These are phyloP conservation scores for Agrypnia vestita DNA, from an alignment of 1,140 invertebrate species.

Conservation along the genomic window DNA sequence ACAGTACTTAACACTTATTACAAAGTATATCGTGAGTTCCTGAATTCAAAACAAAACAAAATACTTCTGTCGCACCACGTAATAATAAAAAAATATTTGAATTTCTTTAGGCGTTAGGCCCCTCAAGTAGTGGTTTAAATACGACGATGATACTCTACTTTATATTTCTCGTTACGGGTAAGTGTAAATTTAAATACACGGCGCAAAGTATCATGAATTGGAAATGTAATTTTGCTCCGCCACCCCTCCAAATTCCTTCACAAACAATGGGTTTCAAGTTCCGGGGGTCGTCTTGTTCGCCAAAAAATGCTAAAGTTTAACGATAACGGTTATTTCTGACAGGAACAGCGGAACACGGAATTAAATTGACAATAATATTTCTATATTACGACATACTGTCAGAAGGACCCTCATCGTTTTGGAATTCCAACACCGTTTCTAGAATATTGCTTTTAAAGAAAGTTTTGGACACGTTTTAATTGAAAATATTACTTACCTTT, in stretches of 20 bases:
- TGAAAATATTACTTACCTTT: slow-evolving; percentile 34
- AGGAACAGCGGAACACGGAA: slow-evolving; percentile 32
- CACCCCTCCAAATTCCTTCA: slow-evolving; percentile 55
- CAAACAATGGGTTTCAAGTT: slow-evolving; percentile 58
- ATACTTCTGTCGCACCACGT: too few relatives aligned
- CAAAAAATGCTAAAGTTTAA: slow-evolving; percentile 50
- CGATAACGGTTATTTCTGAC: slow-evolving; percentile 36
- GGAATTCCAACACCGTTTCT: slow-evolving; percentile 18
- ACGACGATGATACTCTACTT: slow-evolving; percentile 1
- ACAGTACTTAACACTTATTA: too few relatives aligned
- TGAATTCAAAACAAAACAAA: too few relatives aligned
- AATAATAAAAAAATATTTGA: too few relatives aligned
- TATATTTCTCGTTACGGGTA: slow-evolving; percentile 21
- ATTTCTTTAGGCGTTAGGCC: too few relatives aligned
- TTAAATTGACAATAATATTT: slow-evolving; percentile 48
- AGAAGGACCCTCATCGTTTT: slow-evolving; percentile 19
- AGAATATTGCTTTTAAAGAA: slow-evolving; percentile 6
- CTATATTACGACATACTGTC: slow-evolving; percentile 30
- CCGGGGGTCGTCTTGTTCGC: not conserved
- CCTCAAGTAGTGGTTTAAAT: too few relatives aligned
- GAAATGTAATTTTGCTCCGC: slow-evolving; percentile 61
- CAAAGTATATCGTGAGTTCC: too few relatives aligned
- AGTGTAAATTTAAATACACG: slow-evolving; percentile 37
- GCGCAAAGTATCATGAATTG: slow-evolving; percentile 59
- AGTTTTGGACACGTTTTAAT: slow-evolving; percentile 33